Base-by-base conservation (phyloP, 92 coral and sea anemone genomes). In the Porites cylindrica region DNA sequence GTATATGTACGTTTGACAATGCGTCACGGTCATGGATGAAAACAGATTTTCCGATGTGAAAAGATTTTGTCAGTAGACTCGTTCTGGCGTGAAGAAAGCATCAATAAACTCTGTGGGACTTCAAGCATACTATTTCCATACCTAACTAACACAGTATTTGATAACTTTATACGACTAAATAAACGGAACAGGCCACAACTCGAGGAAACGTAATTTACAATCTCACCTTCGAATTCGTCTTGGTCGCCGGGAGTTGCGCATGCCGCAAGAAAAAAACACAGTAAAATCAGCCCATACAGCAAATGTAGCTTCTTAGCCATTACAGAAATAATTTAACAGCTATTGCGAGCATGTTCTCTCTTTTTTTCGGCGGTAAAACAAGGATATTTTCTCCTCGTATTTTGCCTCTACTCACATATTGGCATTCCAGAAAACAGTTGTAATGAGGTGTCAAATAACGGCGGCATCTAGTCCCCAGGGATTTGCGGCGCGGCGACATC, bases 191-290 rank as follows among this genome's bases (percentile, higher is more conserved):
- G 12, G n/a, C 8, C 23, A 52, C 51, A 59, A 11, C 11, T 14
- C 38, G 16, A 70, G 51, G 47, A 38, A 38, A 4, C 47, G 47
- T 38, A 38, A 38, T 38, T 38, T 43, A 78, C 18, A 1, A 78
- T 52, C 86, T 82, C 17, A 82, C 86, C 86, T 82, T 82, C 86
- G 17, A 17, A 43, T n/a, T 58, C 12, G 11, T 47, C 73, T 38
- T 38, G 47, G 47, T 38, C 13, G 84, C 14, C 9, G 29, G 21
- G 20, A 38, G 50, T 58, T 56, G 59, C 20, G 85, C 16, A 69
- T 19, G 54, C 53, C 65, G 51, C 20, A 70, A 4, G 69, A 82
- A 11, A 71, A 47, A n/a, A 19, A 24, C 59, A 56, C 47, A 82
- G 19, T 59, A 82, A 70, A 70, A 82, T 32, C 18, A 56, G 59